Conservation (phyloP, 2,797 vertebrate genomes). For the Sitta carolinensis region DNA sequence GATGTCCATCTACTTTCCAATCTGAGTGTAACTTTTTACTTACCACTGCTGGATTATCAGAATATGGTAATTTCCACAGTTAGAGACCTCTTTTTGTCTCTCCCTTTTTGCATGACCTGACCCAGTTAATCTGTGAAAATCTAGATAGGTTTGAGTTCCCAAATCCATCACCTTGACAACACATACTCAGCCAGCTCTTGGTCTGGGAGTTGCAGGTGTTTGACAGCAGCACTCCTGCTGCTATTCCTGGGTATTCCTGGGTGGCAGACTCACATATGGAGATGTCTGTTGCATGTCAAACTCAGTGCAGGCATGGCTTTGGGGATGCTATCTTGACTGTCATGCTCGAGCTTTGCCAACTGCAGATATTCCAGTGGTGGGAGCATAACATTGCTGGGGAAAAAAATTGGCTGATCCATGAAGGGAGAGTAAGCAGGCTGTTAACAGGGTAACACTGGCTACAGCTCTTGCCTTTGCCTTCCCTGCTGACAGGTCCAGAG, state of each 20-base stretch:
- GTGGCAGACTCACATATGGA: background rate
- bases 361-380: background rate
- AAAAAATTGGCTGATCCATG: background rate
- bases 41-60: background rate
- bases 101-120: background rate
- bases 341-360: accelerated
- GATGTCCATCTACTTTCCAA: background rate
- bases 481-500: conserved; percentile 76
- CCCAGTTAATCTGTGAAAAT: background rate
- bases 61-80: background rate
- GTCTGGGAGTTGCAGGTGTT: background rate
- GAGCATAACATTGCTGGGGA: background rate
- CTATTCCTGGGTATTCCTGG: background rate
- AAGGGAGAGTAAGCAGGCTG: background rate
- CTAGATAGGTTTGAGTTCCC: background rate
- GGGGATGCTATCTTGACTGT: background rate
- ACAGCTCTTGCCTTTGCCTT: background rate
- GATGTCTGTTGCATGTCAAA: background rate
- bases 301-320: background rate
- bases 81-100: background rate
- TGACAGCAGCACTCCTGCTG: background rate
- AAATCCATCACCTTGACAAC: background rate
- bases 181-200: background rate
- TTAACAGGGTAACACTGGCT: background rate
- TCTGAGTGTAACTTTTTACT: background rate